phyloP scores from a whole-genome alignment of 2,888 invertebrate species.

The Brassicogethes aeneus region DNA sequence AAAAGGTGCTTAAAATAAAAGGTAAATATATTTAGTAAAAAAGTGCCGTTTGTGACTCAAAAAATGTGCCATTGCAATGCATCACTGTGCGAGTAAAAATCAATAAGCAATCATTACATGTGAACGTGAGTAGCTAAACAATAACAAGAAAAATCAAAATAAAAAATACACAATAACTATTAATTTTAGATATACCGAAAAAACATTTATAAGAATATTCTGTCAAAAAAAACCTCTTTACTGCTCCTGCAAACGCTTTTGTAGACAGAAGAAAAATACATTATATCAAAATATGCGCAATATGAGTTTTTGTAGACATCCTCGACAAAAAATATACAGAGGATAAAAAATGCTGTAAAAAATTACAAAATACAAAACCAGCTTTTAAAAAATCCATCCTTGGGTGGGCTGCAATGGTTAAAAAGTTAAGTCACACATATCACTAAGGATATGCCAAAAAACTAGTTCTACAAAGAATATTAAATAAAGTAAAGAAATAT shows the following conservation, averaged over 20 bases:
- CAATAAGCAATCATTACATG: constrained; percentile 57
- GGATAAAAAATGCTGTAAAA: constrained; percentile 33
- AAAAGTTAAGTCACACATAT: constrained; percentile 40
- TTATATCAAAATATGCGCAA: too few relatives aligned
- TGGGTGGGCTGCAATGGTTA: constrained; percentile 41
- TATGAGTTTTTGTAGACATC: constrained; percentile 2
- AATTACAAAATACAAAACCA: constrained; percentile 30
- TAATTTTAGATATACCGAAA: constrained; percentile 3
- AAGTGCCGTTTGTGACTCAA: constrained; percentile 41
- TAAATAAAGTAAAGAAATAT: too few relatives aligned
- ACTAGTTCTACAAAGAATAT: constrained; percentile 7
- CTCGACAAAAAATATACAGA: constrained; percentile 19
- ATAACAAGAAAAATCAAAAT: constrained; percentile 35
- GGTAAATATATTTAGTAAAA: constrained; percentile 28
- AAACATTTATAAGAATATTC: constrained; percentile 22
- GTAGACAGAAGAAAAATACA: constrained; percentile 41
- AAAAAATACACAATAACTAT: constrained; percentile 28
- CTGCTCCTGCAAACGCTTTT: constrained; percentile 45
- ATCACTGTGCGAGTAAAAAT: constrained; percentile 40
- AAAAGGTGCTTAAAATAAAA: constrained; percentile 36
- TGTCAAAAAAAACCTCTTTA: constrained; percentile 36
- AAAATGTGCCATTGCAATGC: constrained; percentile 44
- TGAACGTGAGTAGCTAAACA: constrained; percentile 57
- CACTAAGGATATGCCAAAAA: constrained; percentile 42
- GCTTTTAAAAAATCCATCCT: constrained; percentile 36